Conservation (phyloP, 2,888 invertebrate species). For the Imbricaverruca yamaguchii region DNA sequence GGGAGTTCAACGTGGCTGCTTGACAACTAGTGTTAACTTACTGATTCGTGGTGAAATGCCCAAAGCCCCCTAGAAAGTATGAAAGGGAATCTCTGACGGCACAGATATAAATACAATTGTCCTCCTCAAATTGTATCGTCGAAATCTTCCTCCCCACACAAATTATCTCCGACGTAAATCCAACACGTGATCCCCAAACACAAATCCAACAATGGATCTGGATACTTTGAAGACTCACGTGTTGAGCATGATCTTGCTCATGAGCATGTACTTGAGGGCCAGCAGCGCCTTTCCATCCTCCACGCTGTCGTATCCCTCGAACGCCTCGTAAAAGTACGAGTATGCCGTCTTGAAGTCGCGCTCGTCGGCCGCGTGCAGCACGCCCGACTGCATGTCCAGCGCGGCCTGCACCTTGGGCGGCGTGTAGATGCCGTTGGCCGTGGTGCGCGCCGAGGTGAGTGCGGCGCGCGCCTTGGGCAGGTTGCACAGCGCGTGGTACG, state of each 20-base stretch:
- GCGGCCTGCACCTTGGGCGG: constrained; percentile 98
- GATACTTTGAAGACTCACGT: constrained; percentile 39
- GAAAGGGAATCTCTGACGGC: no score
- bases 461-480: constrained; percentile 94
- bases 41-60: no score
- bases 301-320: constrained; percentile 95
- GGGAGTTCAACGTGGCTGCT: no score
- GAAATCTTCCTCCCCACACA: no score
- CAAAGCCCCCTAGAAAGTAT: no score
- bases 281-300: constrained; percentile 80
- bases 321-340: constrained; percentile 99
- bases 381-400: constrained; percentile 66
- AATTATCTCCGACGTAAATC: no score
- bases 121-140: no score
- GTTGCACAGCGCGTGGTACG: constrained; percentile 94
- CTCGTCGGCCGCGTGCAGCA: constrained; percentile 98
- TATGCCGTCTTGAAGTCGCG: constrained; percentile 99
- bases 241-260: constrained; percentile 97
- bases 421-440: constrained; percentile 98
- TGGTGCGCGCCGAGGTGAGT: constrained; percentile 95
- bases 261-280: constrained; percentile 97
- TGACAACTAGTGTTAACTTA: no score
- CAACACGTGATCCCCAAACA: no score
- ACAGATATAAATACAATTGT: no score
- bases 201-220: no score